Base-by-base conservation (phyloP, 2,797 vertebrate species). In the Ctenopoma kingsleyae region DNA sequence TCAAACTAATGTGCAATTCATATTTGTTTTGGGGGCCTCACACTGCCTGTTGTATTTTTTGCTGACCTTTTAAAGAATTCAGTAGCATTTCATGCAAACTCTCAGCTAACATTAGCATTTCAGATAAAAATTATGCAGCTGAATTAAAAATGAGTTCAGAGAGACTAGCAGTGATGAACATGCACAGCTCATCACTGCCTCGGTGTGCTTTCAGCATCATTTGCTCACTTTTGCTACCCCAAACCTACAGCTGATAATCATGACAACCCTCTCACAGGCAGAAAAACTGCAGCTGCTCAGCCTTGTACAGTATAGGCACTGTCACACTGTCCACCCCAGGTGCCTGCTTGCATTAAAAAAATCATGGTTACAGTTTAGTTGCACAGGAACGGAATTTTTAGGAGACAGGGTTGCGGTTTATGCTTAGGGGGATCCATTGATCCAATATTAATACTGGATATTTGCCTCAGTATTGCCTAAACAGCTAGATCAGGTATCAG, bases 31-130 rank as follows among this genome's bases (percentile, higher is more conserved):
- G 22, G n/a, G 51, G 54, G 46, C 19, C 12, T 55, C 57, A 36
- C 46, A 38, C 32, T 22, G 63, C 22, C 57, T 65, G 62, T 78
- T 71, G 52, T 81, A 53, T n/a, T 62, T 81, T 80, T 27, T 54
- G 56, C 67, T 74, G 78, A 80, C 80, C 70, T 78, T 86, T 75
- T 64, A 16, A 69, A 74, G 23, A 62, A 74, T 51, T 66, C 36
- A 54, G 43, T 72, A 35, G 54, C 66, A 55, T 57, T 69, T 53
- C 59, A 57, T 12, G 43, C 53, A 20, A 53, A 69, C 15, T 63
- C 55, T 43, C 44, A 35, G 58, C 32, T 44, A 52, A 63, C 57
- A 75, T 81, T 69, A 67, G 51, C 70, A 81, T 72, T 73, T 70
- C 44, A 50, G 32, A 55, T n/a, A 30, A 25, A 72, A 55, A 64